Percentiles rank a stretch among this genome's conserved stretches.
Conservation (phyloP, 2,113 vertebrate genomes). For the Neotoma lepida region DNA sequence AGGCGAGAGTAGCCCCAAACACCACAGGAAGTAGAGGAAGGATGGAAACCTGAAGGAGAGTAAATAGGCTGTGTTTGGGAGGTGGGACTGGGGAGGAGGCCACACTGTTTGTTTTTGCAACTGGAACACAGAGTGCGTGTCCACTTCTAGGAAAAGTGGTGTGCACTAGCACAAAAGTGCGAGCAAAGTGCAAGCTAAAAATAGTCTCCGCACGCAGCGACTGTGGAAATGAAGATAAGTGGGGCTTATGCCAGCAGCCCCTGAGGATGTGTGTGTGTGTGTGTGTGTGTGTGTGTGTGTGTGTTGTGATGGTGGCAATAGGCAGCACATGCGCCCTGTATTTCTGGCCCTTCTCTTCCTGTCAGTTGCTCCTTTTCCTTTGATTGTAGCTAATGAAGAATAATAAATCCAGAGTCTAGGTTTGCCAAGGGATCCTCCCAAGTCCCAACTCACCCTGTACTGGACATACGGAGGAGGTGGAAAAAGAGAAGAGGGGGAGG, state of each 20-base stretch:
- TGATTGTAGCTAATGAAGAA: constrained; percentile 89
- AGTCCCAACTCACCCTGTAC: constrained; percentile 51
- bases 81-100: background rate
- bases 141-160: constrained; percentile 64
- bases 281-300: background rate
- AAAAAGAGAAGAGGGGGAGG: background rate
- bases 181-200: constrained; percentile 64
- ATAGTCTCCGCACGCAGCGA: background rate
- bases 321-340: constrained; percentile 79
- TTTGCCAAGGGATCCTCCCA: constrained; percentile 85
- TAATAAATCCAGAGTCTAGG: constrained; percentile 88
- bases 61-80: background rate
- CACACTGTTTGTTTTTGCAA: constrained; percentile 18
- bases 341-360: constrained; percentile 61
- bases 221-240: constrained; percentile 68
- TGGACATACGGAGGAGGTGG: constrained; percentile 31
- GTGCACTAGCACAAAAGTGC: constrained; percentile 37
- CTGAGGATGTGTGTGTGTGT: constrained; percentile 9
- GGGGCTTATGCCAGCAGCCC: constrained; percentile 62
- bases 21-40: background rate
- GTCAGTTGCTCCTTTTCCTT: constrained; percentile 77
- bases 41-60: background rate
- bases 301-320: background rate
- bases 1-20: background rate
- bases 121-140: constrained; percentile 41